Percentiles rank a stretch among this genome's conserved stretches.
These are phyloP conservation scores for Ephydatia muelleri DNA, from an alignment of 37 sponge, comb jelly and placozoan species.

Conservation along the genomic window DNA sequence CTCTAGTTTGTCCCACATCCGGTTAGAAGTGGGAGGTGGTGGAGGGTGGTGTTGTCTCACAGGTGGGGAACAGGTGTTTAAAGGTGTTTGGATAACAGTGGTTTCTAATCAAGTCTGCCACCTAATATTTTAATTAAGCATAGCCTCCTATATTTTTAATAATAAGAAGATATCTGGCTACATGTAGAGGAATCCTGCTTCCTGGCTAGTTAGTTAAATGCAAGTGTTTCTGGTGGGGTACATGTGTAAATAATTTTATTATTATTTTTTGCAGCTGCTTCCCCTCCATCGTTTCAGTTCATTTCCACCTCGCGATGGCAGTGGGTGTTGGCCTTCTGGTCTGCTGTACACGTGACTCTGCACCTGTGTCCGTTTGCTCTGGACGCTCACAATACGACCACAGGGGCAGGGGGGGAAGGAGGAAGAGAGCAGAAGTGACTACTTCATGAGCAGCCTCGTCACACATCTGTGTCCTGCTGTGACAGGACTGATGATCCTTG, in stretches of 20 bases:
- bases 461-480: slow-evolving; percentile 25
- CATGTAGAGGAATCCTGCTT: no score
- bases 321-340: slow-evolving; percentile 33
- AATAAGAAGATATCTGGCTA: no score
- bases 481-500: slow-evolving; percentile 36
- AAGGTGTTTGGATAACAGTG: no score
- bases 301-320: slow-evolving; percentile 34
- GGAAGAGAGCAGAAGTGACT: neutral
- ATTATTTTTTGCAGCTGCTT: neutral
- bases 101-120: no score
- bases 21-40: no score
- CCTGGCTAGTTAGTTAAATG: no score
- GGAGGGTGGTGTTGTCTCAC: no score
- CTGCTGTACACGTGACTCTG: slow-evolving; percentile 23
- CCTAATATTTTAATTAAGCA: no score
- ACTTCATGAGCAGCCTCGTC: slow-evolving; percentile 11
- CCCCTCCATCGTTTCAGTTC: neutral
- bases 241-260: neutral
- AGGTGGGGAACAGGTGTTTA: no score
- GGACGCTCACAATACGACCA: neutral
- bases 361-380: slow-evolving; percentile 51
- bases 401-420: slow-evolving; percentile 6
- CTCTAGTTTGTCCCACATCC: no score
- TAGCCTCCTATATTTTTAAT: no score
- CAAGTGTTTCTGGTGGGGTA: no score